phyloP scores from a whole-genome alignment of 2,797 vertebrate genomes.

The Pangasius larnaudii region DNA sequence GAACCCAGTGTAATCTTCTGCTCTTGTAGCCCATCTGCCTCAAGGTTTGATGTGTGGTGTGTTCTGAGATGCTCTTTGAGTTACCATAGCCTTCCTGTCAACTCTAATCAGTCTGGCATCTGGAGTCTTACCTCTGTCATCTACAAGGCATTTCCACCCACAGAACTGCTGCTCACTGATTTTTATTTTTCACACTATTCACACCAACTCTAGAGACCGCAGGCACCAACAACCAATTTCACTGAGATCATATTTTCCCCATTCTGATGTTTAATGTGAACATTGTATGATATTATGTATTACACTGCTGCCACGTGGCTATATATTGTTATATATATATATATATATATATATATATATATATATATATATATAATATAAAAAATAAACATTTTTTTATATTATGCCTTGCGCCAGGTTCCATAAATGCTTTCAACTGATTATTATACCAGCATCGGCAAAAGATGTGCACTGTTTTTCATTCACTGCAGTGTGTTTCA shows the following conservation, averaged over 20 bases:
- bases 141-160: not conserved
- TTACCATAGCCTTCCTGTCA: not conserved
- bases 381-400: too few species aligned
- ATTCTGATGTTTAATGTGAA: not conserved
- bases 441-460: too few species aligned
- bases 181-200: not conserved
- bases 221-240: not conserved
- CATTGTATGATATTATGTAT: not conserved
- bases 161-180: not conserved
- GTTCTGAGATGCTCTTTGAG: not conserved
- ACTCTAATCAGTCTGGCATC: not conserved
- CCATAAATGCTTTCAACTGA: too few species aligned
- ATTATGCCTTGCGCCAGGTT: too few species aligned
- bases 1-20: not conserved
- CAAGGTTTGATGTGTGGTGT: not conserved
- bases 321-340: too few species aligned
- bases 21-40: not conserved
- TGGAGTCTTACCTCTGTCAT: not conserved
- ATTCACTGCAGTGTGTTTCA: not conserved
- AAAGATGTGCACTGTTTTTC: too few species aligned
- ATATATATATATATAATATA: too few species aligned
- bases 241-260: not conserved
- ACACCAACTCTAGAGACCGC: not conserved
- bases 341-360: too few species aligned
- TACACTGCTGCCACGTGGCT: not conserved